Evolutionary conservation across 2,888 invertebrate genomes (phyloP).

Genomic region (Conus canariensis): DNA sequence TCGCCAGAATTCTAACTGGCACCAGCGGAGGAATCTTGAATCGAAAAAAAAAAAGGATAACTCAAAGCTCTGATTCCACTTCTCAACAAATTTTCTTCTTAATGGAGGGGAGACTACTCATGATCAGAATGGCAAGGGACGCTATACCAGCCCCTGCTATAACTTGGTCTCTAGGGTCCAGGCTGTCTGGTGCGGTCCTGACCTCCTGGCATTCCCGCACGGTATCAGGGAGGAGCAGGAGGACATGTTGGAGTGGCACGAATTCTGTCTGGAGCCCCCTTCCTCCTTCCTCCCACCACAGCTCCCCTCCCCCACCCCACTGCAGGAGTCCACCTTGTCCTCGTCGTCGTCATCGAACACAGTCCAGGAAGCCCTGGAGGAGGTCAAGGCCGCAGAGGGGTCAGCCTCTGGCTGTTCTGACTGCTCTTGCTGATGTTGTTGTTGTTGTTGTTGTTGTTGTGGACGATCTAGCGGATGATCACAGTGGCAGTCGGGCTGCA

Average conservation of each 20-base stretch:
- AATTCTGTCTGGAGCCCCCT: constrained; percentile 12
- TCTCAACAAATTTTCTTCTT: too few relatives aligned
- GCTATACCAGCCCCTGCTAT: constrained; percentile 2
- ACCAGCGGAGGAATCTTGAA: too few relatives aligned
- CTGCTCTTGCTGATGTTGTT: not conserved
- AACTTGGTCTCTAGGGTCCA: constrained; percentile 37
- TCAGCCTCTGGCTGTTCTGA: not conserved
- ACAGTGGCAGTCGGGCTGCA: constrained; percentile 4
- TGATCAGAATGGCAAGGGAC: too few relatives aligned
- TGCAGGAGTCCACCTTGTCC: not conserved
- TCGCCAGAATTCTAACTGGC: too few relatives aligned
- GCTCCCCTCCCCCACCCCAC: not conserved
- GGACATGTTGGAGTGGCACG: not conserved
- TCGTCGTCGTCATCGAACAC: not conserved
- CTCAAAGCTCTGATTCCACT: too few relatives aligned
- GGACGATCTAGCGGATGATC: not conserved
- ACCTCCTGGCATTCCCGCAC: not conserved
- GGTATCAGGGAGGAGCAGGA: not conserved
- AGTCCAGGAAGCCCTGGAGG: not conserved
- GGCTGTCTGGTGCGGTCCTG: not conserved
- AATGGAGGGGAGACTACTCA: too few relatives aligned
- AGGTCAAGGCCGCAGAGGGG: not conserved
- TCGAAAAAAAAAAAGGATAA: too few relatives aligned
- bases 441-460: not conserved
- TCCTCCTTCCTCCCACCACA: not conserved